Conservation (phyloP, 2,113 vertebrate genomes). For the Miniopterus natalensis region DNA sequence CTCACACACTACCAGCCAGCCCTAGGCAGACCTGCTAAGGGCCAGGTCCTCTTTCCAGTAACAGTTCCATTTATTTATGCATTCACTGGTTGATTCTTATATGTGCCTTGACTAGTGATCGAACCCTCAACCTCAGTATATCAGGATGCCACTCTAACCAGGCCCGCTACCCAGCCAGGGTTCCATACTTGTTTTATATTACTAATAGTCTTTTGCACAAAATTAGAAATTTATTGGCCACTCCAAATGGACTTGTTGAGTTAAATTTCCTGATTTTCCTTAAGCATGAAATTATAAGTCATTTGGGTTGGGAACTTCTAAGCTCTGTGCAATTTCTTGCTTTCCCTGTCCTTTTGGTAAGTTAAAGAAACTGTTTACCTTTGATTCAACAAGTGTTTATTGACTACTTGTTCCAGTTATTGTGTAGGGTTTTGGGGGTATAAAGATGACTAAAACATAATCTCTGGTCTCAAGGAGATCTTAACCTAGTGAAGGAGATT, state of each 20-base stretch:
- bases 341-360: not conserved
- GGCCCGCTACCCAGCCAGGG: no score
- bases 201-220: conserved; percentile 2
- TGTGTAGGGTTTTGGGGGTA: not conserved
- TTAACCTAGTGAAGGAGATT: not conserved
- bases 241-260: not conserved
- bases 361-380: not conserved
- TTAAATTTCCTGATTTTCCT: conserved; percentile 34
- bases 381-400: conserved; percentile 4
- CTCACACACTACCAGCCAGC: no score
- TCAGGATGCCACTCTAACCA: no score
- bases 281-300: conserved; percentile 6
- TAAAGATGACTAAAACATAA: not conserved
- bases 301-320: not conserved
- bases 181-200: conserved; percentile 7
- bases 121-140: no score
- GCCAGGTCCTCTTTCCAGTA: no score
- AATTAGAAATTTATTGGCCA: conserved; percentile 28
- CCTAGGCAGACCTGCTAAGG: no score
- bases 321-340: not conserved
- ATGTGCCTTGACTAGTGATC: no score
- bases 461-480: not conserved
- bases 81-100: no score
- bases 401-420: not conserved
- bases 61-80: no score